phyloP scores from a whole-genome alignment of 2,888 invertebrate species.

The Agrochola macilenta region DNA sequence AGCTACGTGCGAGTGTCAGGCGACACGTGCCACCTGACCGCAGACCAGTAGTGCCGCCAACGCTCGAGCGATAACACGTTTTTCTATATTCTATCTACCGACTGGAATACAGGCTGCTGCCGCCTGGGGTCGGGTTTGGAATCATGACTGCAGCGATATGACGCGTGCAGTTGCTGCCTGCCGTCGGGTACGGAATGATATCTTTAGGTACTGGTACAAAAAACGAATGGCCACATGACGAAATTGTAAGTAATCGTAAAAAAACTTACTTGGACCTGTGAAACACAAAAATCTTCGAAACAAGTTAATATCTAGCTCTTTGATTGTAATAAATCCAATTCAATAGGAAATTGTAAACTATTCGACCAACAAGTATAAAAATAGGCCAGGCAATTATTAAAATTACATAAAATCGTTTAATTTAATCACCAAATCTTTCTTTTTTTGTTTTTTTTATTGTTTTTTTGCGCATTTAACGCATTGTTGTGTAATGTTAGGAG shows the following conservation, averaged over 20 bases:
- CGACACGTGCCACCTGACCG: too few species aligned
- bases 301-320: constrained; percentile 6
- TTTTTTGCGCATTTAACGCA: background rate
- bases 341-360: constrained; percentile 3
- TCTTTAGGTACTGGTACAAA: too few species aligned
- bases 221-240: background rate
- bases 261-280: constrained; percentile 1
- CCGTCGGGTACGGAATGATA: too few species aligned
- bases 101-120: too few species aligned
- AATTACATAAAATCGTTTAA: background rate
- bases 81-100: too few species aligned
- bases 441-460: background rate
- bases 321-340: background rate
- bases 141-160: too few species aligned
- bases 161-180: too few species aligned
- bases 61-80: too few species aligned
- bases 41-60: too few species aligned
- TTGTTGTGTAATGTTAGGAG: background rate
- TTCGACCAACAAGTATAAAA: background rate
- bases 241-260: background rate
- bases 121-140: too few species aligned
- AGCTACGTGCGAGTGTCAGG: too few species aligned
- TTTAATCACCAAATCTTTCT: too few species aligned
- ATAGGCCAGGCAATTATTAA: constrained; percentile 8
- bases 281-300: background rate